Conservation (phyloP, 2,797 vertebrate genomes). For the Rhyacichthys aspro region DNA sequence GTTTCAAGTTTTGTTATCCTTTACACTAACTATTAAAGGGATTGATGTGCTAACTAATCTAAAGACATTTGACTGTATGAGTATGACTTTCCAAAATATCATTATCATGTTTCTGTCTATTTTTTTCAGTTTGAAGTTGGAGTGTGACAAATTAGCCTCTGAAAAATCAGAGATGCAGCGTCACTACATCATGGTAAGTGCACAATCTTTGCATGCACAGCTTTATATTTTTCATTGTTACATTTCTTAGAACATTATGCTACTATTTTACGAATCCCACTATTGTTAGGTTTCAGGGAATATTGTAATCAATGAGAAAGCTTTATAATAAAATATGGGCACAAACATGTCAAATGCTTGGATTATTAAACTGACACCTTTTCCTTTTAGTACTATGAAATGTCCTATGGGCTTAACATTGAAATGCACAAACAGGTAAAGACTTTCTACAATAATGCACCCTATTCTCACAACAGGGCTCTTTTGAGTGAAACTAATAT, state of each 20-base stretch:
- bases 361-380: conserved; percentile 3
- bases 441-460: background rate
- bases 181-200: conserved; percentile 89
- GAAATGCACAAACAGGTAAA: conserved; percentile 99
- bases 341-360: no score
- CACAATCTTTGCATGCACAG: background rate
- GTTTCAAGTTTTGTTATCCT: background rate
- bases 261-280: no score
- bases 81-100: no score
- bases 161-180: conserved; percentile 99
- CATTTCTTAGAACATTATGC: no score
- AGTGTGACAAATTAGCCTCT: conserved; percentile 96
- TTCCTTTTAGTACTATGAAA: conserved; percentile 92
- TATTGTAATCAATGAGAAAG: no score
- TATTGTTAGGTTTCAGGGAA: no score
- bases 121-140: conserved; percentile 82
- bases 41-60: no score
- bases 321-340: no score
- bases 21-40: background rate
- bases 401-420: conserved; percentile 97
- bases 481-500: background rate
- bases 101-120: background rate
- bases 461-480: background rate
- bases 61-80: no score
- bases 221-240: background rate